phyloP scores from a whole-genome alignment of 1,140 invertebrate genomes.

The Rhynchophorus ferrugineus region DNA sequence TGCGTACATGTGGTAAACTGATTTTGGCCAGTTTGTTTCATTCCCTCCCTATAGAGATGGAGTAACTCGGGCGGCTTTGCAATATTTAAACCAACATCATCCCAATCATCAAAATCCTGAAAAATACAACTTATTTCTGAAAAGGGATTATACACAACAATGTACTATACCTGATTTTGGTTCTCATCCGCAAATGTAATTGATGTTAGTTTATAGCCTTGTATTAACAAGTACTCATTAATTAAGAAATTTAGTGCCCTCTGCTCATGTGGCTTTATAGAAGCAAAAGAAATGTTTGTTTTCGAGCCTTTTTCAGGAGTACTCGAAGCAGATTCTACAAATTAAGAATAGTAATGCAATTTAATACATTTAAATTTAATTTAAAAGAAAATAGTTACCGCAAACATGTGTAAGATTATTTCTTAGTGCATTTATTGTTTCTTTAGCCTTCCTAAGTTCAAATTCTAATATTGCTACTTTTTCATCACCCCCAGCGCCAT shows the following conservation, averaged over 20 bases:
- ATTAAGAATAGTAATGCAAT: constrained; percentile 8
- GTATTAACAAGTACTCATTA: constrained; percentile 76
- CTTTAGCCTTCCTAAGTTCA: constrained; percentile 72
- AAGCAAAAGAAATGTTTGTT: constrained; percentile 41
- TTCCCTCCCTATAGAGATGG: constrained; percentile 67
- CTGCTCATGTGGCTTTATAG: constrained; percentile 76
- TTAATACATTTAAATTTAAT: constrained; percentile 4
- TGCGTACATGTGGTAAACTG: constrained; percentile 38
- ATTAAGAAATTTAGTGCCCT: constrained; percentile 81
- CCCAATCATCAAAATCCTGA: constrained; percentile 89
- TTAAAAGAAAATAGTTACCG: constrained; percentile 41
- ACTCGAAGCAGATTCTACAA: constrained; percentile 54
- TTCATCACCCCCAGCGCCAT: constrained; percentile 72
- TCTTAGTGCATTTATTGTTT: constrained; percentile 66
- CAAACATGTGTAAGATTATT: constrained; percentile 74
- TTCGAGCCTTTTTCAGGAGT: constrained; percentile 42
- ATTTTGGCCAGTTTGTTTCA: constrained; percentile 43
- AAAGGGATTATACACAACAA: neutral
- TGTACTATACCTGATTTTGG: constrained; percentile 62
- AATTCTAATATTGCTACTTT: constrained; percentile 80
- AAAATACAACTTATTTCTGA: constrained; percentile 7
- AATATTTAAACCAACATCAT: constrained; percentile 84
- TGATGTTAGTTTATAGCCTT: constrained; percentile 80
- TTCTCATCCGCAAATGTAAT: constrained; percentile 92
- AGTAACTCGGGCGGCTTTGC: constrained; percentile 70